Percentiles rank a stretch among this genome's conserved stretches.
Evolutionary conservation across 1,140 invertebrate species (phyloP).

Genomic region (Tetragnatha versicolor): DNA sequence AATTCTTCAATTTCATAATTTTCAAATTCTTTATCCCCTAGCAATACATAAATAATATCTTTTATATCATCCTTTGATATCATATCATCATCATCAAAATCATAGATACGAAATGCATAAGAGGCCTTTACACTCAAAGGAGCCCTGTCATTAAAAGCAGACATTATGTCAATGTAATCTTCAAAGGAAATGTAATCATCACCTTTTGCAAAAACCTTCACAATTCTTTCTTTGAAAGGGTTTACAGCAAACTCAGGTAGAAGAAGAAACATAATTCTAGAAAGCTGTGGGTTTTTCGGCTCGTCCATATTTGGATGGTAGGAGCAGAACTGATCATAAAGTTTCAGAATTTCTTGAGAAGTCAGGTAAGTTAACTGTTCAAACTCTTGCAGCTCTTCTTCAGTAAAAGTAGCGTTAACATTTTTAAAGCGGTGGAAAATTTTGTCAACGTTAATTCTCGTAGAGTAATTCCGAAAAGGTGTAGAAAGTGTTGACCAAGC

Average conservation of each 20-base stretch:
- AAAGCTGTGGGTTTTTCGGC: constrained; percentile 22
- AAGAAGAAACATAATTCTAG: not conserved
- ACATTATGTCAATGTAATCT: constrained; percentile 97
- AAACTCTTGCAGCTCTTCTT: constrained; percentile 16
- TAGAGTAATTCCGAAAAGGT: too few species aligned
- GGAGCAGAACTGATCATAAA: not conserved
- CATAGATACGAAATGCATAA: constrained; percentile 95
- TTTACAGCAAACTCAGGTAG: constrained; percentile 72
- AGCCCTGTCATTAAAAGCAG: constrained; percentile 88
- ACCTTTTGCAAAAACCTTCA: constrained; percentile 90
- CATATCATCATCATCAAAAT: constrained; percentile 90
- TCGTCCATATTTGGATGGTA: not conserved
- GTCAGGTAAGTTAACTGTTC: constrained; percentile 24
- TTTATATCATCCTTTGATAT: constrained; percentile 66
- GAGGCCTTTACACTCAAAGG: constrained; percentile 90
- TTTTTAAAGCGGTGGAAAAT: too few species aligned
- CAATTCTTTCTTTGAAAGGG: constrained; percentile 90
- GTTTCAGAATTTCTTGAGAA: not conserved
- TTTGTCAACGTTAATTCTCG: too few species aligned
- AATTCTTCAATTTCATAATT: constrained; percentile 64
- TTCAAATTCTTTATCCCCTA: constrained; percentile 55
- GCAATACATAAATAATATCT: constrained; percentile 64
- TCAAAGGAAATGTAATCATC: constrained; percentile 93
- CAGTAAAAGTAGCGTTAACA: too few species aligned
- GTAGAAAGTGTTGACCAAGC: too few species aligned